Evolutionary conservation across 2,888 invertebrate genomes (phyloP).

Genomic region (Agrotis clavis): DNA sequence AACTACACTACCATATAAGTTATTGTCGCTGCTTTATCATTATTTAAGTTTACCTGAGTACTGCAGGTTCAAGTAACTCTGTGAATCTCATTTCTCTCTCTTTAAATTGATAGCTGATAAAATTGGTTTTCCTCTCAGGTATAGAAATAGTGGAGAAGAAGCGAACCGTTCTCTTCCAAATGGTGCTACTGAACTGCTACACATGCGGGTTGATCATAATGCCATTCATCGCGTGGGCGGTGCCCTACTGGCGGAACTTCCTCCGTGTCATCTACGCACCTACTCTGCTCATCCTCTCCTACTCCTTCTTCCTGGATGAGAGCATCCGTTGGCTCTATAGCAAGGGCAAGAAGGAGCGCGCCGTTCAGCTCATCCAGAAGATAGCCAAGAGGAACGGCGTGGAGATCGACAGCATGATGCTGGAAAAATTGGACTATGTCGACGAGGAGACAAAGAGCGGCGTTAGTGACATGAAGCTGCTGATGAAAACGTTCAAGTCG

Average conservation of each 20-base stretch:
- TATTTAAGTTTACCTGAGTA: conserved; percentile 3
- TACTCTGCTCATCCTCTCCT: conserved; percentile 81
- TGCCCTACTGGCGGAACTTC: conserved; percentile 87
- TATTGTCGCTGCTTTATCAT: conserved; percentile 31
- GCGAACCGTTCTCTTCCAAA: conserved; percentile 83
- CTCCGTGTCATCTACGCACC: conserved; percentile 86
- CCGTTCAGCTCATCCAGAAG: conserved; percentile 80
- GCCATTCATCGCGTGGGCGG: conserved; percentile 85
- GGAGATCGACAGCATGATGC: conserved; percentile 72
- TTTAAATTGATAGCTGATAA: background rate
- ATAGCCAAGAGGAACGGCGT: conserved; percentile 83
- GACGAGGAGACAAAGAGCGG: conserved; percentile 75
- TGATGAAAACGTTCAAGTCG: conserved; percentile 84
- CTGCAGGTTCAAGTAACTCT: background rate
- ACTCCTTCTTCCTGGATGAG: conserved; percentile 85
- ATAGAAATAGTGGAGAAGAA: conserved; percentile 87
- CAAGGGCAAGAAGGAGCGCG: conserved; percentile 82
- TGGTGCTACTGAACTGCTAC: conserved; percentile 87
- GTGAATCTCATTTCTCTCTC: conserved; percentile 6
- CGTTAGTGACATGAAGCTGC: conserved; percentile 77
- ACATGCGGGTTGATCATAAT: conserved; percentile 84
- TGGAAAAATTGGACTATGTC: conserved; percentile 79
- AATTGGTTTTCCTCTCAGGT: conserved; percentile 70
- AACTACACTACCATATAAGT: conserved; percentile 6
- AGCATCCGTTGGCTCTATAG: conserved; percentile 88